Evolutionary conservation across 2,113 vertebrate species (phyloP).

Genomic region (Vidua chalybeata): DNA sequence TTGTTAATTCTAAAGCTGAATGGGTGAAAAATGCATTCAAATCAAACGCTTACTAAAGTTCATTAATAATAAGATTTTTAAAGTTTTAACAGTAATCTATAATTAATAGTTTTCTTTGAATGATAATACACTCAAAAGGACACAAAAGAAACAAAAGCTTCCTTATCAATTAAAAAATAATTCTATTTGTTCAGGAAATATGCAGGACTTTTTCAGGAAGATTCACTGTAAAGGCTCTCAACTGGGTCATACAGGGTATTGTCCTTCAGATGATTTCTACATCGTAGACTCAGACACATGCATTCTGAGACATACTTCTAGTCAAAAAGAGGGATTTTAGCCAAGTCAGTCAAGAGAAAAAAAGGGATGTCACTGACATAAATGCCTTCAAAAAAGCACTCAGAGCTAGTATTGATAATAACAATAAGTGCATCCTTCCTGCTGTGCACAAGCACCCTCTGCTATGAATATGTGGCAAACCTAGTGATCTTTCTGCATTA

Average conservation of each 20-base stretch:
- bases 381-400: not conserved
- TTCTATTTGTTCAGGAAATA: not conserved
- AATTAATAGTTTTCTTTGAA: not conserved
- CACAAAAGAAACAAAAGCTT: not conserved
- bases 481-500: not conserved
- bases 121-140: not conserved
- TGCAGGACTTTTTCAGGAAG: not conserved
- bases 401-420: not conserved
- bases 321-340: not conserved
- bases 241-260: rapidly evolving
- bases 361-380: not conserved
- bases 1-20: not conserved
- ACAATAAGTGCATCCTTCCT: not conserved
- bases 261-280: not conserved
- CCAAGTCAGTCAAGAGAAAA: not conserved
- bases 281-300: not conserved
- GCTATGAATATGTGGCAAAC: not conserved
- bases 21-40: not conserved
- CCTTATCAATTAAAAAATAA: not conserved
- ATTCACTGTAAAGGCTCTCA: not conserved
- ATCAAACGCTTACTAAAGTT: not conserved
- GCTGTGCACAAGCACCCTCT: not conserved
- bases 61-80: not conserved
- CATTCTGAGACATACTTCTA: not conserved
- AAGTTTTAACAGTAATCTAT: not conserved